Base-by-base conservation (phyloP, 2,113 vertebrate genomes). In the Bolborhynchus lineola region DNA sequence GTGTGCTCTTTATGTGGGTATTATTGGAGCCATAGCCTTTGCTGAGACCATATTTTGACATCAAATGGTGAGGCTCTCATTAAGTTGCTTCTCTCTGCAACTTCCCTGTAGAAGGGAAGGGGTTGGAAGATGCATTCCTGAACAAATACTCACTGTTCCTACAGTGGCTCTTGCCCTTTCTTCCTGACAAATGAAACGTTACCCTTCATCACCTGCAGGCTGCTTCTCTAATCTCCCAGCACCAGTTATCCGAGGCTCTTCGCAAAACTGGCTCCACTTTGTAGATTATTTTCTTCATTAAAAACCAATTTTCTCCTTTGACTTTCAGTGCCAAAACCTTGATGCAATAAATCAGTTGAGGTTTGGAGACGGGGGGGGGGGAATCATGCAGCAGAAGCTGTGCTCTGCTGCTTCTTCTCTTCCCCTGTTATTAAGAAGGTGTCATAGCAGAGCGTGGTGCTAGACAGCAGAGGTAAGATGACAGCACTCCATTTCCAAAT, bases 211-310 rank as follows among this genome's bases (percentile, higher is more conserved):
- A 31, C 31, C 19, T 71, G 41, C 14, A n/a, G 33, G 25, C 41
- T 90, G 64, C 72, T 49, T 68, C 55, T 81, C 52, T 88, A 44
- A 75, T 96, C 76, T 85, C 71, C 64, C 28, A 67, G 16, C 24
- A 63, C 41, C 53, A 53, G 53, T 71, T 86, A 79, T 31, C 44
- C 37, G 41, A 68, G 35, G 42, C 55, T 93, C 92, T 96, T 78
- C 50, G 78, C n/a, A 33, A 88, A 88, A 52, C 35, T 47, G 28
- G 46, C 72, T 77, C 33, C 20, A 81, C 79, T 91, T 80, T 23
- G 47, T 93, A 74, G 92, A 60, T 96, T 71, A 90, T 93, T 92
- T 82, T 78, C 47, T 76, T 96, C 41, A 81, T 95, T 95, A 92
- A 95, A 96, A 69, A 2, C 1, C 49, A 55, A 9, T 79, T 93